Conservation (phyloP, 2,113 vertebrate genomes). For the Lonchura striata region DNA sequence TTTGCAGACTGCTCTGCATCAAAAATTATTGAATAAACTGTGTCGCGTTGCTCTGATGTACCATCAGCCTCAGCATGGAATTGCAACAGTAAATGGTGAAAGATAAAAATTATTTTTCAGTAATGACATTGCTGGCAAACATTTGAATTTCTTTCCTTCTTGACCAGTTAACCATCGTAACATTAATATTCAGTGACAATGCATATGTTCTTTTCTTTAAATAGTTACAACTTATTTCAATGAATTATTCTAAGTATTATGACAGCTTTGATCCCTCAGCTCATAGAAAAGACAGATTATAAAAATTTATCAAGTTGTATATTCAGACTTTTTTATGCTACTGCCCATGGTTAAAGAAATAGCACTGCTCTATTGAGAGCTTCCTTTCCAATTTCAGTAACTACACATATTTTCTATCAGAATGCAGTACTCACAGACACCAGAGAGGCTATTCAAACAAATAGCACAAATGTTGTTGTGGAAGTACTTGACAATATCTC, state of each 20-base stretch:
- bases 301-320: neutral
- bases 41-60: neutral
- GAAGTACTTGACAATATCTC: conserved; percentile 23
- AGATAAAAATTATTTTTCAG: neutral
- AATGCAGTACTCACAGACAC: conserved; percentile 1
- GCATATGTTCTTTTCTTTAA: neutral
- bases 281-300: neutral
- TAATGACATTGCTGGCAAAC: neutral
- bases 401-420: neutral
- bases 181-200: neutral
- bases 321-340: neutral
- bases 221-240: neutral
- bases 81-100: neutral
- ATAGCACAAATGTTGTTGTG: neutral
- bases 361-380: neutral
- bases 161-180: neutral
- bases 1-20: neutral
- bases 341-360: neutral
- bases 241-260: neutral
- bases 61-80: neutral
- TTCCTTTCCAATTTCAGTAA: conserved; percentile 30
- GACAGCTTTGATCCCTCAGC: neutral
- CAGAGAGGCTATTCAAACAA: conserved; percentile 28
- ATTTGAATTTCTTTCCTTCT: neutral
- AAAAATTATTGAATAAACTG: neutral